Base-by-base conservation (phyloP, 2,888 invertebrate genomes). In the Ochropleura plecta region DNA sequence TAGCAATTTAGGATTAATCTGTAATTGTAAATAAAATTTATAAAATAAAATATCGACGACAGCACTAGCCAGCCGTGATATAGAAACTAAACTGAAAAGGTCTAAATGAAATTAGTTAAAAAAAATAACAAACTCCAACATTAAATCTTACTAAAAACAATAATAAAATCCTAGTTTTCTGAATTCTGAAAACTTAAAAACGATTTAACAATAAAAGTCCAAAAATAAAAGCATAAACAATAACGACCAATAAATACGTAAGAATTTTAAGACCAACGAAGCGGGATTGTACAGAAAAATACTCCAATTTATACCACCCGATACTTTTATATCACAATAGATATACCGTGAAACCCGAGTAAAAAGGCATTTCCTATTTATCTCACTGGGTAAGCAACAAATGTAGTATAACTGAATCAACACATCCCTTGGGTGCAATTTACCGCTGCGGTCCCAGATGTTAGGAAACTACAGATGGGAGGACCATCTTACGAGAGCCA, bases 391-490 rank as follows among this genome's bases (percentile, higher is more conserved):
- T 82, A 77, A 83, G 82, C 86, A 86, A 85, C 87, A 86, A 87
- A 87, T 88, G 86, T 86, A 89, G 83, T 88, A 85, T 84, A 86
- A 84, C 86, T 85, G 91, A 90, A 91, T 90, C 88, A 90, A 90
- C 88, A 88, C 88, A 86, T 88, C 93, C 91, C 91, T 71, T 59
- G 92, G 90, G 92, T 87, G 90, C 92, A 92, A 92, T 93, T 92
- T 90, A 89, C 87, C 86, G 87, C 78, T 78, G 70, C 79, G 82
- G 85, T 86, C 88, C 87, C 91, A 89, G 86, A 89, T 89, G 90
- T 81, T 82, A 53, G 74, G 67, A 75, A 79, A 87, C 80, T 84
- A 76, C 70, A 75, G 82, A 80, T 81, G 75, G 76, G 84, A 78
- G 83, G 82, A 85, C 83, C 84, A 75, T 74, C 83, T 82, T 76